Base-by-base conservation (phyloP, 64 coral and sea anemone species). In the Stichodactyla helianthus region DNA sequence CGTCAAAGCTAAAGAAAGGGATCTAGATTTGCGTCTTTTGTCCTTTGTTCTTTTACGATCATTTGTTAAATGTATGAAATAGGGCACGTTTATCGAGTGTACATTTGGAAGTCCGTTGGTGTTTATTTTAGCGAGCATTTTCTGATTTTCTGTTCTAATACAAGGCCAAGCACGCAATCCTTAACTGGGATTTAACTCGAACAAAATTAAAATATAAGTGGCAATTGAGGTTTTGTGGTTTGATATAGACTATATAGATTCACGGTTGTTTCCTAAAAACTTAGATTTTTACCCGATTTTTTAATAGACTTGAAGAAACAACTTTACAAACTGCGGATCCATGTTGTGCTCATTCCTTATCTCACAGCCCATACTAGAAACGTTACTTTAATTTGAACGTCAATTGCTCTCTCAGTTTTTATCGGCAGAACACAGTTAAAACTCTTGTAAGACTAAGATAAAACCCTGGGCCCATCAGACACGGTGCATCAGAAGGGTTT, bases 51-150 rank as follows among this genome's bases (percentile, higher is more conserved):
- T 74, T 74, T 31, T 9, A 23, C 22, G 11, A 26, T 74, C 68
- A 74, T 74, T 74, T 74, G 68, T 74, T 74, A 74, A 74, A 74
- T 26, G 22, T 74, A 74, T 74, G 68, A 11, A 27, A 74, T n/a
- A 27, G 27, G 26, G 27, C 68, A 74, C 68, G 68, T 74, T 74
- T 27, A 74, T 74, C 3, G 25, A 74, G 23, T 74, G 68, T 74
- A 74, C 68, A 74, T 74, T 74, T 74, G 68, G 35, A 65, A 74
- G 22, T 74, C 25, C 25, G 22, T 70, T 70, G 68, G 68, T 31
- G 25, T 13, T n/a, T 31, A 65, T 65, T 65, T 65, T 18, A n/a
- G 18, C 62, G 6, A 74, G 68, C 11, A 74, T 74, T 74, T 27
- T 74, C 7, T 19, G 7, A 12, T 44, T 44, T 44, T 44, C 35